Conservation (phyloP, 1,140 invertebrate genomes). For the Odontomachus brunneus region DNA sequence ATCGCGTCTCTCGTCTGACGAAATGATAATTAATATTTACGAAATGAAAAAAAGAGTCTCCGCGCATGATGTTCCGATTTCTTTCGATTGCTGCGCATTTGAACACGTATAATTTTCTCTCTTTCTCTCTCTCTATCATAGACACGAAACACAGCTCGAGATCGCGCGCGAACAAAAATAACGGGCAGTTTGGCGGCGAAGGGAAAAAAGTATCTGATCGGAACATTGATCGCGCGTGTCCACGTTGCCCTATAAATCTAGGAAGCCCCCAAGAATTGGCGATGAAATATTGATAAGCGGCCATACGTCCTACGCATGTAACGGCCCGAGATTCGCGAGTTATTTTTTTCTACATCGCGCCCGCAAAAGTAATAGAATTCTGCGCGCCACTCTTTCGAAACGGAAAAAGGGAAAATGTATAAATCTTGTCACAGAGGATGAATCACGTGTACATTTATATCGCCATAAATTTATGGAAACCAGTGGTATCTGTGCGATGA, state of each 20-base stretch:
- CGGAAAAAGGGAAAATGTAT: not conserved
- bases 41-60: not conserved
- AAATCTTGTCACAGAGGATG: not conserved
- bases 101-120: not conserved
- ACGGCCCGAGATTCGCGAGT: too few relatives aligned
- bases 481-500: not conserved
- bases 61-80: not conserved
- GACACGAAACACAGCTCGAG: not conserved
- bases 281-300: constrained; percentile 32
- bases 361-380: too few relatives aligned
- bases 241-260: constrained; percentile 1
- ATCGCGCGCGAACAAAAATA: constrained; percentile 1
- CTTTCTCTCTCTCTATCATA: not conserved
- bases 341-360: too few relatives aligned
- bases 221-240: not conserved
- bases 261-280: not conserved
- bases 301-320: not conserved
- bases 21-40: constrained; percentile 47
- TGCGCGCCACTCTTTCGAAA: too few relatives aligned
- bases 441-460: constrained; percentile 8
- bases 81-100: not conserved
- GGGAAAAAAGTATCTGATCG: not conserved
- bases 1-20: not conserved
- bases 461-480: constrained; percentile 14
- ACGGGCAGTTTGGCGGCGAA: not conserved